Percentiles rank a stretch among this genome's conserved stretches.
Evolutionary conservation across 2,797 vertebrate species (phyloP).

Genomic region (Amniataba percoides): DNA sequence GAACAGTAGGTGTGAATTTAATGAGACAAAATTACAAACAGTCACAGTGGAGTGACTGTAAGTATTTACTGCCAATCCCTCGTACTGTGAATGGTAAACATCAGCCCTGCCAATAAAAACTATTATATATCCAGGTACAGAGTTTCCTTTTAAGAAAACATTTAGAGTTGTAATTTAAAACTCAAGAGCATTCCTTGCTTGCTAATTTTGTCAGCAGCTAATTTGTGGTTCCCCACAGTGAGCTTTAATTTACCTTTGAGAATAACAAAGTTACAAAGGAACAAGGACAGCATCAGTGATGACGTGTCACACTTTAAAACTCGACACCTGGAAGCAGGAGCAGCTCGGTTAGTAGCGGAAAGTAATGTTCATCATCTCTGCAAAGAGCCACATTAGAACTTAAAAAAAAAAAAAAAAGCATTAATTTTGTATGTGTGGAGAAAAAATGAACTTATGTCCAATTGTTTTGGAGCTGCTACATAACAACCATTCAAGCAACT

Average conservation of each 20-base stretch:
- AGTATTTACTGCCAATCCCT: neutral
- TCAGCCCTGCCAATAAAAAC: neutral
- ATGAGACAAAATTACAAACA: neutral
- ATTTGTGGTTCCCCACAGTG: neutral
- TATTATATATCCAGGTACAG: neutral
- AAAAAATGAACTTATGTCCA: neutral
- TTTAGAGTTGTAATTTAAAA: neutral
- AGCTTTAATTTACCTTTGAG: neutral
- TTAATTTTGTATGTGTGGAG: neutral
- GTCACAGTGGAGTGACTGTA: neutral
- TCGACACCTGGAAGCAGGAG: neutral
- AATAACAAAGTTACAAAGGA: neutral
- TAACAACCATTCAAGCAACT: slow-evolving; percentile 12
- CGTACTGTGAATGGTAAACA: neutral
- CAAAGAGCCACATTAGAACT: neutral
- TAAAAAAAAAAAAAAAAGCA: neutral
- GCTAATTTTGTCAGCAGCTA: neutral
- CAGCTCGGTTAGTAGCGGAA: neutral
- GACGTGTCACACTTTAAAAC: neutral
- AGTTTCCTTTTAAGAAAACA: neutral
- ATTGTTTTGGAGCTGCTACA: neutral
- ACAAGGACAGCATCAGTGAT: neutral
- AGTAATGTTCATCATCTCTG: neutral
- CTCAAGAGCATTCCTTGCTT: neutral
- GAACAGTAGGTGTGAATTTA: neutral